Evolutionary conservation across 2,888 invertebrate species (phyloP).

Genomic region (Lacanobia wlatinum): DNA sequence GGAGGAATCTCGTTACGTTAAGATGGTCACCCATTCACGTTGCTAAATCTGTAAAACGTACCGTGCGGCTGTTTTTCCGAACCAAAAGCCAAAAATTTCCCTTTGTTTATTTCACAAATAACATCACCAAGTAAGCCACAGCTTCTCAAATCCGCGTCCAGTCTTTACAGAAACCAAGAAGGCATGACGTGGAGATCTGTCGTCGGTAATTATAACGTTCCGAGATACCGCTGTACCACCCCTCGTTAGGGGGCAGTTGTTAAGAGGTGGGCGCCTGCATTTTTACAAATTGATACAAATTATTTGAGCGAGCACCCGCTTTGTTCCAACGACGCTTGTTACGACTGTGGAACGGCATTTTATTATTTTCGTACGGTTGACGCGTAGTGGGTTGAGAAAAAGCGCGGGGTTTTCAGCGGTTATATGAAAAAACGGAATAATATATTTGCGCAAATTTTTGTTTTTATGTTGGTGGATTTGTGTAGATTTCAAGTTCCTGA

Average conservation of each 20-base stretch:
- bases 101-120: too few relatives aligned
- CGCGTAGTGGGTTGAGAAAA: conserved; percentile 68
- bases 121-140: conserved; percentile 4
- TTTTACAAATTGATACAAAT: conserved; percentile 91
- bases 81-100: too few relatives aligned
- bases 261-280: conserved; percentile 85
- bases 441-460: background rate
- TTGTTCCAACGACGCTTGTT: conserved; percentile 91
- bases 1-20: too few relatives aligned
- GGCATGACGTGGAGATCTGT: conserved; percentile 71
- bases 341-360: conserved; percentile 89
- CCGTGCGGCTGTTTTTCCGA: too few relatives aligned
- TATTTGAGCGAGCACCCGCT: conserved; percentile 90
- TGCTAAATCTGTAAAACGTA: too few relatives aligned
- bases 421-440: background rate
- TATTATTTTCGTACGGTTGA: conserved; percentile 83
- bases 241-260: conserved; percentile 70
- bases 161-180: conserved; percentile 63
- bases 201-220: conserved; percentile 85
- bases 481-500: background rate
- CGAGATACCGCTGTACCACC: conserved; percentile 72
- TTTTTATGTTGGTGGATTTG: background rate
- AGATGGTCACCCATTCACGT: too few relatives aligned
- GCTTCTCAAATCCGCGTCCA: conserved; percentile 36
- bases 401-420: conserved; percentile 21